Percentiles rank a stretch among this genome's conserved stretches.
Evolutionary conservation across 2,113 vertebrate genomes (phyloP).

Genomic region (Pipa parva): DNA sequence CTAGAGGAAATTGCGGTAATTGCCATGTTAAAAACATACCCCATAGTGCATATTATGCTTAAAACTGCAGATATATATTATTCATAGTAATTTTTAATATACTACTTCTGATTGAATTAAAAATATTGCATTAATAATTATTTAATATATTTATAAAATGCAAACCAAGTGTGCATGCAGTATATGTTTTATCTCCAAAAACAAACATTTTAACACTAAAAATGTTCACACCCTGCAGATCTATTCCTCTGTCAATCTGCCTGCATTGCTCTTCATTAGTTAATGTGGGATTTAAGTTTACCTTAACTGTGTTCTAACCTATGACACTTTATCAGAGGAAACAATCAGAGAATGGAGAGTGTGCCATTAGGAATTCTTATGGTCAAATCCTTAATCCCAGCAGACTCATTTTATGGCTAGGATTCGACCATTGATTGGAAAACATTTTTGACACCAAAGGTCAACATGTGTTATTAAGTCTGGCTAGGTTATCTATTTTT

Average conservation of each 20-base stretch:
- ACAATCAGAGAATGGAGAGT: conserved; percentile 50
- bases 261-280: too few species aligned
- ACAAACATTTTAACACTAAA: not conserved
- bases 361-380: conserved; percentile 50
- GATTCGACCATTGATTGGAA: conserved; percentile 47
- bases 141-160: not conserved
- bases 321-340: conserved; percentile 43
- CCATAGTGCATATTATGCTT: too few species aligned
- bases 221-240: not conserved
- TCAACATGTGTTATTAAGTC: conserved; percentile 23
- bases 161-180: not conserved
- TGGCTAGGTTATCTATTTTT: conserved; percentile 44
- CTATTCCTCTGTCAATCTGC: not conserved
- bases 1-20: too few species aligned
- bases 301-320: conserved; percentile 21
- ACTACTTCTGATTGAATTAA: too few species aligned
- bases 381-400: conserved; percentile 55
- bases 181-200: not conserved
- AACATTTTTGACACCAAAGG: conserved; percentile 48
- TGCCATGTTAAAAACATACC: too few species aligned
- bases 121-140: too few species aligned
- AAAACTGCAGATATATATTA: too few species aligned
- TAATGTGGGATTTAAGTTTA: conserved; percentile 49
- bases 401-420: conserved; percentile 52
- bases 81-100: too few species aligned